Conservation (phyloP, 2,888 invertebrate species). For the Heliconius sara region DNA sequence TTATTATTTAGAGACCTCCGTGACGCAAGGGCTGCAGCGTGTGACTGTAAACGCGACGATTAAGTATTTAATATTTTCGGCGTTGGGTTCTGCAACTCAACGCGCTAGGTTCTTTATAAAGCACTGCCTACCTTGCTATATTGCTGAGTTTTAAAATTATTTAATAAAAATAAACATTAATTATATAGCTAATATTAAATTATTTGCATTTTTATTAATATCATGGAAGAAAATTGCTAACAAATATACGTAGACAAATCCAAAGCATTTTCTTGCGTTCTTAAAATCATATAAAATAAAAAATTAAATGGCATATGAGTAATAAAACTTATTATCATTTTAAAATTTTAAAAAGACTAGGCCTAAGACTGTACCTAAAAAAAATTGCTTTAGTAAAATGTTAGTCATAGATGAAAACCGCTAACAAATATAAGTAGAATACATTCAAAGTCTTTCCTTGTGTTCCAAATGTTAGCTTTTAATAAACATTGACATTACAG, state of each 20-base stretch:
- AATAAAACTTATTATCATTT: neutral
- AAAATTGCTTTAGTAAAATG: neutral
- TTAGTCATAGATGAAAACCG: neutral
- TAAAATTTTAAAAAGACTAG: neutral
- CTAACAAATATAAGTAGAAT: neutral
- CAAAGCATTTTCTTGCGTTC: neutral
- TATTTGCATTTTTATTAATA: too few relatives aligned
- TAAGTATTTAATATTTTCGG: too few relatives aligned
- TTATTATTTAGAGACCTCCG: too few relatives aligned
- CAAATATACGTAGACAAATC: neutral
- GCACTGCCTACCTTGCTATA: too few relatives aligned
- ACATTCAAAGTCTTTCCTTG: neutral
- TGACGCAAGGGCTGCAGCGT: too few relatives aligned
- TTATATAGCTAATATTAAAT: too few relatives aligned
- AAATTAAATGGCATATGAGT: neutral
- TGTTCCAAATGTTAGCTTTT: neutral
- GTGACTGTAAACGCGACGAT: too few relatives aligned
- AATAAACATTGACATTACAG: neutral
- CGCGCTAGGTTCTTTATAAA: too few relatives aligned
- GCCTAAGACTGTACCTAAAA: neutral
- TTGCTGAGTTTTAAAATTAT: too few relatives aligned
- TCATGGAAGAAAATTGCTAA: too few relatives aligned
- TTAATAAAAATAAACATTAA: too few relatives aligned
- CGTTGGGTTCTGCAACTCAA: too few relatives aligned
- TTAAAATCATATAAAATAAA: neutral